Base-by-base conservation (phyloP, 2,888 invertebrate genomes). In the Caenorhabditis afra region DNA sequence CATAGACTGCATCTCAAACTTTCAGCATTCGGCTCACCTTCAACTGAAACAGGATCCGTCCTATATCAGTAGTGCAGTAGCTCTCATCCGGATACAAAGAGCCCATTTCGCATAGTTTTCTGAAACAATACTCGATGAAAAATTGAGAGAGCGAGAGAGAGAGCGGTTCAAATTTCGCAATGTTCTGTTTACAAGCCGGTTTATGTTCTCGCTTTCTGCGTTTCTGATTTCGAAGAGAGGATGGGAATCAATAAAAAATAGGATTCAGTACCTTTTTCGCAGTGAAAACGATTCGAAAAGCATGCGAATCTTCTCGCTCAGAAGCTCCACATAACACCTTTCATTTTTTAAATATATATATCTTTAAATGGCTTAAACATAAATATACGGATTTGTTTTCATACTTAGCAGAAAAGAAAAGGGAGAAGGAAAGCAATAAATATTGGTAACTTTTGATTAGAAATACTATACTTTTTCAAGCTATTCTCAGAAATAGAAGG, bases 21-120 rank as follows among this genome's bases (percentile, higher is more conserved):
- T 41, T 14, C n/a, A n/a, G n/a, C n/a, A n/a, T n/a, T n/a, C n/a
- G n/a, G 41, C 58, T 41, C 11, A 68, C 67, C 57, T 83, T 83
- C 7, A 80, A 53, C 22, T 81, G 77, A 49, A 78, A 85, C 11
- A 83, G 39, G 11, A 83, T 68, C n/a, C 74, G 45, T 14, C 83
- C 83, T 16, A 85, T 22, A 16, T 83, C 81, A 39, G 68, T 81
- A 1, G 82, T 85, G 50, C 85, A 85, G 53, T 81, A 81, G 62
- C 79, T 79, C 35, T 81, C 83, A 82, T 85, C 85, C 16, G 85
- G 83, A 66, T 82, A 79, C 23, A 85, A 61, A 16, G 77, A 71
- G 41, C 81, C 81, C 85, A 85, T 85, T 44, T 52, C 71, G 62
- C 82, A 82, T 82, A 77, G 39, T 58, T 74, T 61, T 58, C 71